Conservation (phyloP, 2,888 invertebrate genomes). For the Trissolcus japonicus region DNA sequence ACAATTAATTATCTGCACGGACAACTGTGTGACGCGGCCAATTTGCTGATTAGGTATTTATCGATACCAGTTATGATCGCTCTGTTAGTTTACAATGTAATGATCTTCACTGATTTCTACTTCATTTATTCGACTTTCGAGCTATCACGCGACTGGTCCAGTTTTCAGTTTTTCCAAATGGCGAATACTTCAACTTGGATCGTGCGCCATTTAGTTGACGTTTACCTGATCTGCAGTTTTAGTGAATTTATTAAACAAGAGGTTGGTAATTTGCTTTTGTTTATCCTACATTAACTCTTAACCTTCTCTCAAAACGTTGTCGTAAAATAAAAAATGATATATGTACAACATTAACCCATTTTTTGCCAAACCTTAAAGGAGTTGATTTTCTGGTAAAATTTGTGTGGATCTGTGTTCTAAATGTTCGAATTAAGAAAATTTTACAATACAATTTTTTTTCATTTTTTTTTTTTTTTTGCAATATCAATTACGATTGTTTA, state of each 20-base stretch:
- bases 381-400: too few species aligned
- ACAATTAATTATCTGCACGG: slow-evolving; percentile 23
- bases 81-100: slow-evolving; percentile 19
- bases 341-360: too few species aligned
- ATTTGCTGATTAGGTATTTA: slow-evolving; percentile 31
- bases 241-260: slow-evolving; percentile 24
- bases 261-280: slow-evolving; percentile 4
- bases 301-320: background rate
- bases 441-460: too few species aligned
- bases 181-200: slow-evolving; percentile 21
- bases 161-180: slow-evolving; percentile 10
- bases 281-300: background rate
- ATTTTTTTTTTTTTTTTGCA: too few species aligned
- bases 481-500: too few species aligned
- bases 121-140: slow-evolving; percentile 23
- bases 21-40: slow-evolving; percentile 29
- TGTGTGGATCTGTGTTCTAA: too few species aligned
- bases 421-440: too few species aligned
- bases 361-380: too few species aligned
- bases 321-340: too few species aligned
- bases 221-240: slow-evolving; percentile 34
- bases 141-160: slow-evolving; percentile 14
- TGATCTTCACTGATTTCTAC: slow-evolving; percentile 40
- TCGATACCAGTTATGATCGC: slow-evolving; percentile 24
- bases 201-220: slow-evolving; percentile 16